These are phyloP conservation scores for Azemiops feae DNA, from an alignment of 2,113 vertebrate genomes.

Conservation along the genomic window DNA sequence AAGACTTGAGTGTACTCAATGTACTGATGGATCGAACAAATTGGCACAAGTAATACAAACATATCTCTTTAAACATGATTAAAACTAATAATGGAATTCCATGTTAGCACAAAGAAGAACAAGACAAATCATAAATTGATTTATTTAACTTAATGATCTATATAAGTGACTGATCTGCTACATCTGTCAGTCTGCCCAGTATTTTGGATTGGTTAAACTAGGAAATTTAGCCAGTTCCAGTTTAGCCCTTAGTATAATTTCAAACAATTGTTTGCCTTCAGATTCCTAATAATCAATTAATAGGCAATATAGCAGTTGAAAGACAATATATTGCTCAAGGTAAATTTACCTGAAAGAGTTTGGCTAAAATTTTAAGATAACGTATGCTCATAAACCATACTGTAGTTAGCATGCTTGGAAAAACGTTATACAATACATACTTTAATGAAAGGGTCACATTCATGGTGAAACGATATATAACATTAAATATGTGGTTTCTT, in stretches of 20 bases:
- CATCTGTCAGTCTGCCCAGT: neutral
- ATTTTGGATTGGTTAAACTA: slow-evolving; percentile 15
- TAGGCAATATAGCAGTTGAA: slow-evolving; percentile 26
- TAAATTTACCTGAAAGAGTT: slow-evolving; percentile 33
- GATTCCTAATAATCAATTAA: slow-evolving; percentile 41
- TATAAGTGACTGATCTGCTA: slow-evolving; percentile 21
- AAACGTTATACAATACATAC: neutral
- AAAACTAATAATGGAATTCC: slow-evolving; percentile 20
- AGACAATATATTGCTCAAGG: slow-evolving; percentile 40
- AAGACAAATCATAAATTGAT: neutral
- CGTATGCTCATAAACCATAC: slow-evolving; percentile 36
- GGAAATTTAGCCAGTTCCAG: neutral
- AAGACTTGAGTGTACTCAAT: neutral
- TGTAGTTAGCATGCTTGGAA: slow-evolving; percentile 48
- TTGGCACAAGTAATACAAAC: neutral
- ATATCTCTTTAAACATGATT: neutral
- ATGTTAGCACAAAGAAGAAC: slow-evolving; percentile 1
- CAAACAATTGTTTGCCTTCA: slow-evolving; percentile 9
- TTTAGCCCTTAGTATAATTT: slow-evolving; percentile 14
- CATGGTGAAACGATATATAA: neutral
- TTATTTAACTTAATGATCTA: slow-evolving; percentile 16
- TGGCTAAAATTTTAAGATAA: slow-evolving; percentile 41
- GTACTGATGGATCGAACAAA: neutral
- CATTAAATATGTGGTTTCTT: neutral
- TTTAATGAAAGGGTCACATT: slow-evolving; percentile 18